Evolutionary conservation across 2,888 invertebrate genomes (phyloP).

Genomic region (Sicus ferrugineus): DNA sequence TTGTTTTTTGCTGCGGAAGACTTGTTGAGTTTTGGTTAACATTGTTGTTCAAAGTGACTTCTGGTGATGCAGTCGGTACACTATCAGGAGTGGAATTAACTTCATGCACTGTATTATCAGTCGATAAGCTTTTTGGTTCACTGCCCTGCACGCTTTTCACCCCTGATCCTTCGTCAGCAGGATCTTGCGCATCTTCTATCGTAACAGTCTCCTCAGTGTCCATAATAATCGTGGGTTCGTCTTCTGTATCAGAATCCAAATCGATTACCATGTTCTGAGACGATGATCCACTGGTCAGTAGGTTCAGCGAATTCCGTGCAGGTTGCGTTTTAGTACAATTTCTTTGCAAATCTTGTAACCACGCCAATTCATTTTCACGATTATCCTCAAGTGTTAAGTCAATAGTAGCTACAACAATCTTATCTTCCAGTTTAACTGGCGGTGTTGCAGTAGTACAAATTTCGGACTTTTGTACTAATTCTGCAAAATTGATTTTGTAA

Average conservation of each 20-base stretch:
- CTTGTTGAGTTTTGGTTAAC: no score
- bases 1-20: neutral
- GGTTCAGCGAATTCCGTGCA: neutral
- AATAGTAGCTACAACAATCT: slow-evolving; percentile 31
- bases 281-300: neutral
- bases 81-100: neutral
- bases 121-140: neutral
- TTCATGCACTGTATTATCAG: neutral
- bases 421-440: slow-evolving; percentile 27
- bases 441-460: slow-evolving; percentile 12
- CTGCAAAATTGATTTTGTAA: slow-evolving; percentile 27
- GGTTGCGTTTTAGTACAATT: slow-evolving; percentile 21
- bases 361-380: slow-evolving; percentile 40
- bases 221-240: slow-evolving; percentile 4
- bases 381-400: slow-evolving; percentile 38
- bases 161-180: slow-evolving; percentile 1
- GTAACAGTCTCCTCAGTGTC: neutral
- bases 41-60: neutral
- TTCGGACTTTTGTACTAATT: slow-evolving; percentile 10
- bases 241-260: slow-evolving; percentile 37
- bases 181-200: slow-evolving; percentile 3
- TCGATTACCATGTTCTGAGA: slow-evolving; percentile 32
- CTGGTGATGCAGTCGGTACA: neutral
- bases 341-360: slow-evolving; percentile 24
- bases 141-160: neutral